A percentile compares a stretch with the other conserved stretches of the same genome.
phyloP scores from a whole-genome alignment of 2,888 invertebrate species.

The Sylvicola cinctus region DNA sequence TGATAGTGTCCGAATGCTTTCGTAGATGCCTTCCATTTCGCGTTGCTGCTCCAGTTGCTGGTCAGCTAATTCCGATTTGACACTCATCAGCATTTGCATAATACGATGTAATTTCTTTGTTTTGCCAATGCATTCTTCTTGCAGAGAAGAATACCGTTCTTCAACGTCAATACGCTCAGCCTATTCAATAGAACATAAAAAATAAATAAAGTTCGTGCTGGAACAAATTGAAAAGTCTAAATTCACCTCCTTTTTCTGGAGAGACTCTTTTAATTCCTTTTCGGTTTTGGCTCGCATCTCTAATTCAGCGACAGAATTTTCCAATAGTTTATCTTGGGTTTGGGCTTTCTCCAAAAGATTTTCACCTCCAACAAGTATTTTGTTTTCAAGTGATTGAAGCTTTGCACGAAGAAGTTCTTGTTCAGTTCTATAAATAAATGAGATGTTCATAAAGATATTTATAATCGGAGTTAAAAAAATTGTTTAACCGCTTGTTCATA shows the following conservation, averaged over 20 bases:
- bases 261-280: conserved; percentile 54
- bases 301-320: conserved; percentile 66
- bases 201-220: conserved; percentile 4
- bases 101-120: conserved; percentile 82
- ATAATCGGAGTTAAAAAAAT: conserved; percentile 2
- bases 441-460: conserved; percentile 3
- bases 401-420: conserved; percentile 70
- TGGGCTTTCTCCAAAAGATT: conserved; percentile 94
- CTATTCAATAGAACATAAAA: conserved; percentile 23
- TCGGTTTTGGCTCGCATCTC: conserved; percentile 61
- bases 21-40: conserved; percentile 89
- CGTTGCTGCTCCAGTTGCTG: conserved; percentile 87
- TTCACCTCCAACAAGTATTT: conserved; percentile 94
- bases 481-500: conserved; percentile 5
- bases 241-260: conserved; percentile 56
- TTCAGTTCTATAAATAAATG: conserved; percentile 26
- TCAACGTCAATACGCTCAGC: conserved; percentile 85
- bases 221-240: conserved; percentile 3
- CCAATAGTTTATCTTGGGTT: conserved; percentile 72
- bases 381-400: conserved; percentile 75
- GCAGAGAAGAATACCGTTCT: conserved; percentile 81
- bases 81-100: conserved; percentile 67
- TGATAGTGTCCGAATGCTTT: conserved; percentile 76
- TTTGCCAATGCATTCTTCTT: conserved; percentile 87
- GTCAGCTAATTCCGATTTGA: conserved; percentile 66